phyloP scores from a whole-genome alignment of 2,888 invertebrate species.

The Drosophila vallismaia region DNA sequence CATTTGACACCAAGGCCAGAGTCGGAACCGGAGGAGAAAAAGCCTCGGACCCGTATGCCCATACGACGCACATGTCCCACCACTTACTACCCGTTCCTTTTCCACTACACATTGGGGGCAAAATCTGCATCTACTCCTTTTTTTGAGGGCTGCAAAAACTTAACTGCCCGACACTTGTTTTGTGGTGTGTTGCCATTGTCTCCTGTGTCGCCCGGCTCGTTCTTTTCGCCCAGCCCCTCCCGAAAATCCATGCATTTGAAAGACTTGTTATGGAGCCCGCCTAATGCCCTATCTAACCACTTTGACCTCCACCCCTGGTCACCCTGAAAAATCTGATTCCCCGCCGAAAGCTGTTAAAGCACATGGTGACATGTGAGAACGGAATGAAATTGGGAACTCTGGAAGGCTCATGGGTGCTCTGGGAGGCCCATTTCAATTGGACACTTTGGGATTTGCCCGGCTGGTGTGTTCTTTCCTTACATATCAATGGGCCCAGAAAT shows the following conservation, averaged over 20 bases:
- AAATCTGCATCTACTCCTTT: slow-evolving; percentile 25
- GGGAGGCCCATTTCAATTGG: slow-evolving; percentile 55
- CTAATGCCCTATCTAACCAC: slow-evolving; percentile 3
- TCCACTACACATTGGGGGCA: slow-evolving; percentile 8
- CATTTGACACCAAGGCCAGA: slow-evolving; percentile 67
- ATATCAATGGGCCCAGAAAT: slow-evolving; percentile 6
- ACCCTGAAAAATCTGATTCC: slow-evolving; percentile 39
- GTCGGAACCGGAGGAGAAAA: slow-evolving; percentile 7
- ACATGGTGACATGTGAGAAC: slow-evolving; percentile 64
- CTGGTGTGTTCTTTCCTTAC: not conserved
- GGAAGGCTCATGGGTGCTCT: slow-evolving; percentile 5
- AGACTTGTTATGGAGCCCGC: slow-evolving; percentile 61
- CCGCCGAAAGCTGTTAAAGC: slow-evolving; percentile 72
- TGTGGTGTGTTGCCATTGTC: slow-evolving; percentile 75
- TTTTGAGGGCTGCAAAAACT: slow-evolving; percentile 60
- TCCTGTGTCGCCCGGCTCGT: slow-evolving; percentile 3
- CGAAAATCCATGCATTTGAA: slow-evolving; percentile 41
- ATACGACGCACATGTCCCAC: slow-evolving; percentile 18
- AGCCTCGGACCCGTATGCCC: not conserved
- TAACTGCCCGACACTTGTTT: slow-evolving; percentile 76
- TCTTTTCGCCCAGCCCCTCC: slow-evolving; percentile 13
- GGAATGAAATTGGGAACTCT: slow-evolving; percentile 37
- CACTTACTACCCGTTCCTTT: too few relatives aligned
- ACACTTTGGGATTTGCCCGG: slow-evolving; percentile 36
- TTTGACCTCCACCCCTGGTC: not conserved